A percentile compares a stretch with the other conserved stretches of the same genome.
Evolutionary conservation across 2,113 vertebrate species (phyloP).

Genomic region (Toxotes chatareus): DNA sequence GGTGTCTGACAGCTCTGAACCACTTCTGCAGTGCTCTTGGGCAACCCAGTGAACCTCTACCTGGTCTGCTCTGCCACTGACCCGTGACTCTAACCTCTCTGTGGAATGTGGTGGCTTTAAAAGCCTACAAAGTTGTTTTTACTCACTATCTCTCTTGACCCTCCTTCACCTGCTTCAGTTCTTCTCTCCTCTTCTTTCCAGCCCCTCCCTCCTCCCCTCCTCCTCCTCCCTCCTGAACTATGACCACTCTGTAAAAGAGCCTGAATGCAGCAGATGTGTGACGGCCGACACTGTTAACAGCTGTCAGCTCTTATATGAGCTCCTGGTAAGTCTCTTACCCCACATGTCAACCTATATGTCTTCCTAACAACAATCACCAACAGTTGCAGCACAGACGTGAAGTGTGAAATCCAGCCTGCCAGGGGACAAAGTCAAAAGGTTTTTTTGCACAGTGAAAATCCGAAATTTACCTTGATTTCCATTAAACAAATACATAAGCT

Average conservation of each 20-base stretch:
- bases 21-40: conserved; percentile 3
- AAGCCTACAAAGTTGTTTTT: conserved; percentile 60
- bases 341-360: conserved; percentile 28
- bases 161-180: conserved; percentile 69
- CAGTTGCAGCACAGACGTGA: conserved; percentile 35
- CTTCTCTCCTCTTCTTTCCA: conserved; percentile 36
- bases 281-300: conserved; percentile 69
- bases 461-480: not conserved
- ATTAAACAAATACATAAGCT: not conserved
- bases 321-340: conserved; percentile 41
- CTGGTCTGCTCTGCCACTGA: conserved; percentile 15
- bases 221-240: conserved; percentile 31
- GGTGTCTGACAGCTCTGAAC: not conserved
- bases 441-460: not conserved
- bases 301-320: conserved; percentile 74
- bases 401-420: conserved; percentile 14
- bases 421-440: not conserved
- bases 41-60: conserved; percentile 5
- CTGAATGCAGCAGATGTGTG: conserved; percentile 84
- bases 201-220: not conserved
- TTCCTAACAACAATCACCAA: not conserved
- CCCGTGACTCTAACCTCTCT: conserved; percentile 40
- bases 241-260: conserved; percentile 57
- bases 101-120: conserved; percentile 67
- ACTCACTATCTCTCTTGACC: conserved; percentile 36